Evolutionary conservation across 2,888 invertebrate species (phyloP).

Genomic region (Pheosia tremula): DNA sequence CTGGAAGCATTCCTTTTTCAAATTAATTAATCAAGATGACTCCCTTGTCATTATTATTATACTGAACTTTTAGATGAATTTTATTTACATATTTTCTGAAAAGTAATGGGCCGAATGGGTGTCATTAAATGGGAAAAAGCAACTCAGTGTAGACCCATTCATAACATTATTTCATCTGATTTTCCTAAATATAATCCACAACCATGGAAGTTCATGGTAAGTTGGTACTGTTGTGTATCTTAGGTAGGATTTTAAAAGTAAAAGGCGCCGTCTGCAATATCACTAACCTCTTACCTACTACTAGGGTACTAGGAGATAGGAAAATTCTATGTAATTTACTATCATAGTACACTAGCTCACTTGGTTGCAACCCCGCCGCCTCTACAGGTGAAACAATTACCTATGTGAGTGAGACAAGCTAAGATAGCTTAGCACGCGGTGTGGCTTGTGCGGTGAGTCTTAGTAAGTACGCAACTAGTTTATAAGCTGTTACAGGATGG

Average conservation of each 20-base stretch:
- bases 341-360: too few relatives aligned
- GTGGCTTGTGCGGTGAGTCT: too few relatives aligned
- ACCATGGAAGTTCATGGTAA: slow-evolving; percentile 84
- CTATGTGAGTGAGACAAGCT: too few relatives aligned
- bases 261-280: too few relatives aligned
- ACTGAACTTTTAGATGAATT: slow-evolving; percentile 2
- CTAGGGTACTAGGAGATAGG: too few relatives aligned
- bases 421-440: too few relatives aligned
- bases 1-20: background rate
- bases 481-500: slow-evolving; percentile 59
- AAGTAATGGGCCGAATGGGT: slow-evolving; percentile 62
- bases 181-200: slow-evolving; percentile 77
- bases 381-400: too few relatives aligned
- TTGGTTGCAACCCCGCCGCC: too few relatives aligned
- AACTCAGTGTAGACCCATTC: slow-evolving; percentile 67
- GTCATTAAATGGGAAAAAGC: slow-evolving; percentile 81
- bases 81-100: slow-evolving; percentile 13
- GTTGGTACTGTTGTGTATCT: slow-evolving; percentile 10
- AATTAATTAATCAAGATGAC: slow-evolving; percentile 1
- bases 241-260: too few relatives aligned
- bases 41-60: background rate
- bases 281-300: too few relatives aligned
- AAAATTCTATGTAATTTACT: too few relatives aligned
- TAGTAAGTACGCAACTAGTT: too few relatives aligned
- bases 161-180: slow-evolving; percentile 84